A percentile compares a stretch with the other conserved stretches of the same genome.
These are phyloP conservation scores for Petrolisthes cinctipes DNA, from an alignment of 2,888 invertebrate species.

Conservation along the genomic window DNA sequence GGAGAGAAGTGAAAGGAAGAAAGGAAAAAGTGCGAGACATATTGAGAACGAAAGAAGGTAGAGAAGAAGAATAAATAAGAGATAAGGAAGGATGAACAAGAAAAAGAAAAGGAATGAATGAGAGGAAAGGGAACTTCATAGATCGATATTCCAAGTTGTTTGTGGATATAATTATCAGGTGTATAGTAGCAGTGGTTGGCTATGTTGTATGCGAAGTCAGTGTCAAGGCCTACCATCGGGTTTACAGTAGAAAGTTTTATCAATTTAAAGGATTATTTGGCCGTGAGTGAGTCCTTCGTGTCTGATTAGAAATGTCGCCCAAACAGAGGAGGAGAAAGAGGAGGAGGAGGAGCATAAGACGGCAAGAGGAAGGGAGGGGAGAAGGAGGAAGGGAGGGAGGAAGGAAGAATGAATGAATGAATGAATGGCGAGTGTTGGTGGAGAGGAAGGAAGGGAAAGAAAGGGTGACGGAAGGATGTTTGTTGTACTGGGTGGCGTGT, in stretches of 20 bases:
- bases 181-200: no score
- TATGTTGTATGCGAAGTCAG: no score
- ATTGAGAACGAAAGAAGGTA: neutral
- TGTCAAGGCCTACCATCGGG: no score
- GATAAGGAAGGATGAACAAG: neutral
- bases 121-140: neutral
- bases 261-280: neutral
- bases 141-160: no score
- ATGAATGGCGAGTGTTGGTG: no score
- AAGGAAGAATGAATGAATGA: no score
- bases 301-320: neutral
- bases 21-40: neutral
- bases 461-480: no score
- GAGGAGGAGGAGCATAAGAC: neutral
- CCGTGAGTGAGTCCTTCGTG: no score
- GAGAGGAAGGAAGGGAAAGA: no score
- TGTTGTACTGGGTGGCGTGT: no score
- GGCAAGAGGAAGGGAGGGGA: slow-evolving; percentile 1
- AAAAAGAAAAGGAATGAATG: neutral
- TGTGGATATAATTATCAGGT: no score
- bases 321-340: neutral
- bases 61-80: neutral
- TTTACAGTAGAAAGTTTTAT: neutral
- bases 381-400: neutral
- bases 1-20: neutral